These are phyloP conservation scores for Drosophila sp. DNA, from an alignment of 1,140 invertebrate genomes.

Conservation along the genomic window DNA sequence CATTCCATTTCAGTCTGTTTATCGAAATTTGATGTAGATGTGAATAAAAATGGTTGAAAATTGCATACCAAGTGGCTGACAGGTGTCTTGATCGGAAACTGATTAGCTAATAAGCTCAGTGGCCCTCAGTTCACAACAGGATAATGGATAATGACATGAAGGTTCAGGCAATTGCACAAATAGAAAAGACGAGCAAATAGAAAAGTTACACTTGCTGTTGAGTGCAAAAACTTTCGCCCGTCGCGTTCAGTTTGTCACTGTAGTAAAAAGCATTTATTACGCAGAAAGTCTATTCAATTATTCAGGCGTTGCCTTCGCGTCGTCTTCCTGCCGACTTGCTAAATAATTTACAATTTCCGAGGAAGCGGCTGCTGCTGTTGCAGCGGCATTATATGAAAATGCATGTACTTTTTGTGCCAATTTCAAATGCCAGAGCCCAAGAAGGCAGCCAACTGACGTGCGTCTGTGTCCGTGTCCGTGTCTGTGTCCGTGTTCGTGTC, in stretches of 20 bases:
- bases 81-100: conserved; percentile 39
- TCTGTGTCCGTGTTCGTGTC: conserved; percentile 1
- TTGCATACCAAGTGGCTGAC: conserved; percentile 48
- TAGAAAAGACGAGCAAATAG: conserved; percentile 58
- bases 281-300: conserved; percentile 79
- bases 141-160: conserved; percentile 3
- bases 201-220: conserved; percentile 40
- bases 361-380: conserved; percentile 28
- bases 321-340: conserved; percentile 62
- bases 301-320: conserved; percentile 65
- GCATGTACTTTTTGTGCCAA: conserved; percentile 69
- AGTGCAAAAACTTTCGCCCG: conserved; percentile 68
- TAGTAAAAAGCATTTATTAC: conserved; percentile 82
- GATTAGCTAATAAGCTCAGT: conserved; percentile 47
- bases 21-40: conserved; percentile 79
- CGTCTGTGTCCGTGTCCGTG: conserved; percentile 1
- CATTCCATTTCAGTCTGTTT: conserved; percentile 40
- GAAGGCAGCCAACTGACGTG: conserved; percentile 74
- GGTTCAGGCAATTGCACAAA: conserved; percentile 25
- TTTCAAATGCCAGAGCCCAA: conserved; percentile 26
- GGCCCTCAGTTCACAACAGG: neutral
- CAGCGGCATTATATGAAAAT: conserved; percentile 73
- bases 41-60: conserved; percentile 55
- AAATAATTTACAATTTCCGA: conserved; percentile 80
- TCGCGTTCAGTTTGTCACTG: conserved; percentile 52